Percentiles rank a stretch among this genome's conserved stretches.
These are phyloP conservation scores for Chloroceryle amazona DNA, from an alignment of 2,797 vertebrate genomes.

Conservation along the genomic window DNA sequence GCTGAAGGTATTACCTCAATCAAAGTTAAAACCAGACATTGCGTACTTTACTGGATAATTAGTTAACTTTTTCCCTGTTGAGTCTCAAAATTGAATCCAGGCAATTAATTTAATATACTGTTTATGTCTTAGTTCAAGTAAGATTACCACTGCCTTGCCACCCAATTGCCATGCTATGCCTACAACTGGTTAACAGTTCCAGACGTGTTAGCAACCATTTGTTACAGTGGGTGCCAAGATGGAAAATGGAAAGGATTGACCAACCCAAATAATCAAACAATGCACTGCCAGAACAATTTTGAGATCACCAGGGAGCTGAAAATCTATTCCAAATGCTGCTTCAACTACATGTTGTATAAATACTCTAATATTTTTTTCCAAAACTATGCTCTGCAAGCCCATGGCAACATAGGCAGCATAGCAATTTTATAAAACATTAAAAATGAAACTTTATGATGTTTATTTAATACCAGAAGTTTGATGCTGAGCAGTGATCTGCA, in stretches of 20 bases:
- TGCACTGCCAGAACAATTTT: background rate
- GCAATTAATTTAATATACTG: background rate
- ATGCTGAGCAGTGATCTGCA: background rate
- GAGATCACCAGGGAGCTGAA: conserved; percentile 17
- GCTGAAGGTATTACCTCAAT: no score
- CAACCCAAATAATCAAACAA: conserved; percentile 28
- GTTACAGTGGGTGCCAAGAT: background rate
- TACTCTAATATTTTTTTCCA: background rate
- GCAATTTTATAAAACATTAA: background rate
- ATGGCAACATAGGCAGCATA: background rate
- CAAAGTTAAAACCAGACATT: no score
- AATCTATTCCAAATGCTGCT: conserved; percentile 38
- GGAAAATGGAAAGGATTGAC: conserved; percentile 11
- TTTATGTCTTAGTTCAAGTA: background rate
- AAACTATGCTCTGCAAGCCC: background rate
- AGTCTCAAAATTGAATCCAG: background rate
- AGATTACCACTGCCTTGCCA: background rate
- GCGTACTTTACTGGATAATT: background rate
- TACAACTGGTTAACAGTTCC: background rate
- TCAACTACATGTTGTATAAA: background rate
- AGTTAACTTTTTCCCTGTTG: background rate
- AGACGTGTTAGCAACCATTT: background rate
- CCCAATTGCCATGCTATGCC: background rate
- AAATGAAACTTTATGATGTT: background rate
- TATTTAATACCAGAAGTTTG: background rate